Evolutionary conservation across 2,888 invertebrate genomes (phyloP).

Genomic region (Acrobeloides nanus): DNA sequence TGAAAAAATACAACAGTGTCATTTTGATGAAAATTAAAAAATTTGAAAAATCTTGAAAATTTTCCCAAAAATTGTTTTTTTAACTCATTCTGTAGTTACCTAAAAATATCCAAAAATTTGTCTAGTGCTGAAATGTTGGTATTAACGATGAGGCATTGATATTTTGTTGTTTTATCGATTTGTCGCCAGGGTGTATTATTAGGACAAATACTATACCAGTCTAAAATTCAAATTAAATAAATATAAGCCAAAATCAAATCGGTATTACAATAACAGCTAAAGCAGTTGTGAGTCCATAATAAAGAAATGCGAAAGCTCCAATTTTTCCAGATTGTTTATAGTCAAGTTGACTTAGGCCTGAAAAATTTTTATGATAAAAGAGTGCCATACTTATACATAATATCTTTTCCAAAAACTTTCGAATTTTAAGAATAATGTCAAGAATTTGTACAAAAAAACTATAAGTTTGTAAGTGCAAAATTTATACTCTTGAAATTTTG

Average conservation of each 20-base stretch:
- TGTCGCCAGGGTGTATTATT: constrained; percentile 64
- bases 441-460: not conserved
- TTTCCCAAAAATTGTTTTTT: no score
- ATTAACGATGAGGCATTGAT: no score
- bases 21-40: no score
- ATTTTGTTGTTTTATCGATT: constrained; percentile 50
- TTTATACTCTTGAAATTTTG: no score
- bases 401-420: constrained; percentile 7
- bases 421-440: not conserved
- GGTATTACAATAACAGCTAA: not conserved
- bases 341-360: constrained; percentile 64
- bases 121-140: constrained; percentile 62
- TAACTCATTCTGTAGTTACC: no score
- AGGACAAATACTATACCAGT: constrained; percentile 63
- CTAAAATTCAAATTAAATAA: constrained; percentile 14
- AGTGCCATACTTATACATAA: constrained; percentile 6
- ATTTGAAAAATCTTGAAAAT: no score
- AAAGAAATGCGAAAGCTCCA: constrained; percentile 63
- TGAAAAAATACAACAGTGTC: no score
- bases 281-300: constrained; percentile 37
- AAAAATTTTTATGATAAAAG: no score
- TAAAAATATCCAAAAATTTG: constrained; percentile 77
- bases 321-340: constrained; percentile 64
- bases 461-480: no score
- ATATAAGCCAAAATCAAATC: not conserved